Conservation (phyloP, 2,113 vertebrate species). For the Trematomus loennbergii region DNA sequence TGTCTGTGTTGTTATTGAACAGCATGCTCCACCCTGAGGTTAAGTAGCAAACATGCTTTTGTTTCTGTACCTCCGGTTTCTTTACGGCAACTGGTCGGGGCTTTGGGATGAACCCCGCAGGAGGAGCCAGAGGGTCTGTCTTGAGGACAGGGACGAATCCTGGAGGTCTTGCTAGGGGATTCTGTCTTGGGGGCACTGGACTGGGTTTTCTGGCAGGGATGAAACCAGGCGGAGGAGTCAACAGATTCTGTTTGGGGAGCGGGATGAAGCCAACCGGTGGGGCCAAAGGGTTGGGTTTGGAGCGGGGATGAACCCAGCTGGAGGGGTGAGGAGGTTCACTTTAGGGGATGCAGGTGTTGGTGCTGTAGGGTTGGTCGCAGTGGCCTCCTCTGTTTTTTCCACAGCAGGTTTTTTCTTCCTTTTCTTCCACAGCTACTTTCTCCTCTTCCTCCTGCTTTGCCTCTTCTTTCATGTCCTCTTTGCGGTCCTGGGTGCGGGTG, state of each 20-base stretch:
- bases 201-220: conserved; percentile 69
- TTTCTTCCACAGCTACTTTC: conserved; percentile 47
- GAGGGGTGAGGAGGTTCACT: conserved; percentile 57
- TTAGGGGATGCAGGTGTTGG: conserved; percentile 45
- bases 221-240: conserved; percentile 66
- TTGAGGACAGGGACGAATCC: conserved; percentile 80
- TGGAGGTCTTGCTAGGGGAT: conserved; percentile 64
- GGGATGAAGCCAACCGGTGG: conserved; percentile 71
- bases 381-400: conserved; percentile 52
- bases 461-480: conserved; percentile 64
- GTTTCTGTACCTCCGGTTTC: conserved; percentile 78
- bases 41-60: conserved; percentile 51
- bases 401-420: conserved; percentile 25
- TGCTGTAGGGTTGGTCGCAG: not conserved
- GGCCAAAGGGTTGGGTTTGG: conserved; percentile 59
- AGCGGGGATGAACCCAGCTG: conserved; percentile 63
- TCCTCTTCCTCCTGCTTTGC: conserved; percentile 55
- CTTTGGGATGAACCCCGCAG: conserved; percentile 82
- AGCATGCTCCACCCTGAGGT: conserved; percentile 53
- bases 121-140: conserved; percentile 76
- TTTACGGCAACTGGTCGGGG: conserved; percentile 54
- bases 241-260: conserved; percentile 61
- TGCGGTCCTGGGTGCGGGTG: conserved; percentile 80
- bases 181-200: conserved; percentile 59
- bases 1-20: conserved; percentile 39